Base-by-base conservation (phyloP, 2,113 vertebrate species). In the Propithecus coquereli region DNA sequence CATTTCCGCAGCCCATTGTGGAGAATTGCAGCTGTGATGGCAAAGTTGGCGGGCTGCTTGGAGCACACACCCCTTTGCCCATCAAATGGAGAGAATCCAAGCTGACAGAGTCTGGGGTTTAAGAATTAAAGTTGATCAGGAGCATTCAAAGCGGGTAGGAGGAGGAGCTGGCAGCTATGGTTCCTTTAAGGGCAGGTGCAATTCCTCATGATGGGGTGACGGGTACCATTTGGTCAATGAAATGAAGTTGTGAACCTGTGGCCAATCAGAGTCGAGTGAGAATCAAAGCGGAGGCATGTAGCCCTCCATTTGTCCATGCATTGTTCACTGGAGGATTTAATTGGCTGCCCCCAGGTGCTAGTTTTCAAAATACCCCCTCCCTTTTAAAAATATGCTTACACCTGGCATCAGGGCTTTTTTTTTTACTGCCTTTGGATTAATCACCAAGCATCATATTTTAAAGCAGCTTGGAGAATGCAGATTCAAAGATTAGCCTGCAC, bases 21-120 rank as follows among this genome's bases (percentile, higher is more conserved):
- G 93, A 50, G 66, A 32, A 73, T 3, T 70, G 91, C 97, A 97
- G 97, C 97, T 98, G 97, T 92, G 97, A 57, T 1, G 40, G 30
- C 30, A 79, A 86, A 27, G 82, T 43, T 37, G 74, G 84, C 7
- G 0, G 96, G 84, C 70, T 14, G 25, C 84, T 74, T 22, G 50
- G 76, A 61, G 89, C 45, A 45, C 52, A 81, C 91, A 73, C 89
- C 70, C 79, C 77, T 37, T 45, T 32, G 83, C 86, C 91, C 94
- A 96, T 90, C 95, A 97, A 94, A 94, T 95, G 95, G 81, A 20
- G 52, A 65, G 80, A 89, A 73, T 61, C 82, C 57, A 93, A 96
- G 93, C 91, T 76, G 59, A 91, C 59, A 87, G 91, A 97, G 61
- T 52, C 91, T 50, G 17, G 40, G 80, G 59, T 84, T 90, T 97